These are phyloP conservation scores for Drosophila infuscata DNA, from an alignment of 2,888 invertebrate species.

Conservation along the genomic window DNA sequence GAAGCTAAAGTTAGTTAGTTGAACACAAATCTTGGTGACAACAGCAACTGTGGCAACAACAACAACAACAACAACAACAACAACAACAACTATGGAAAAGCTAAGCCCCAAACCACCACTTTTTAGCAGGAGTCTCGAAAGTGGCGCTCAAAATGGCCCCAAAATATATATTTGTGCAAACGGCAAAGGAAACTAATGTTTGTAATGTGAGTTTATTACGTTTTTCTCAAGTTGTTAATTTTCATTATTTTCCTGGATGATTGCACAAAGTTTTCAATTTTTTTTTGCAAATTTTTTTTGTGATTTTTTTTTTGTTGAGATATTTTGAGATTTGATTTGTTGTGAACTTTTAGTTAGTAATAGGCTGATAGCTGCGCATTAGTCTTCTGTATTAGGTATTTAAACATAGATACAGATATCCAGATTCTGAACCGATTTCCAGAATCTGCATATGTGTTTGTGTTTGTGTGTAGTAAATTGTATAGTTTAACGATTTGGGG, in stretches of 20 bases:
- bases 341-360: conserved; percentile 59
- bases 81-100: conserved; percentile 65
- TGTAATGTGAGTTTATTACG: not conserved
- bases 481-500: conserved; percentile 82
- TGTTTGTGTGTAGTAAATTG: conserved; percentile 55
- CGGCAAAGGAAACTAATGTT: not conserved
- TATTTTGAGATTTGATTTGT: conserved; percentile 18
- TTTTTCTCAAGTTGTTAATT: not conserved
- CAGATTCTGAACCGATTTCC: conserved; percentile 3
- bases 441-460: conserved; percentile 22
- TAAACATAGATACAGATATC: conserved; percentile 30
- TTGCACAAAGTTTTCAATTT: conserved; percentile 42
- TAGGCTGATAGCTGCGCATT: conserved; percentile 70
- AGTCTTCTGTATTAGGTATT: conserved; percentile 69
- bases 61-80: conserved; percentile 49
- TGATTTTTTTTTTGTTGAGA: not conserved
- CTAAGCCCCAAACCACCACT: conserved; percentile 84
- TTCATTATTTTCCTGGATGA: not conserved
- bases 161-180: conserved; percentile 46
- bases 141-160: conserved; percentile 19
- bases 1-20: conserved; percentile 75
- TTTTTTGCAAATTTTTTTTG: not conserved
- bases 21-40: conserved; percentile 70
- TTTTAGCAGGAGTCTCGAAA: conserved; percentile 33
- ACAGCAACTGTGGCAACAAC: conserved; percentile 53